Base-by-base conservation (phyloP, 2,113 vertebrate species). In the Alectura lathami region DNA sequence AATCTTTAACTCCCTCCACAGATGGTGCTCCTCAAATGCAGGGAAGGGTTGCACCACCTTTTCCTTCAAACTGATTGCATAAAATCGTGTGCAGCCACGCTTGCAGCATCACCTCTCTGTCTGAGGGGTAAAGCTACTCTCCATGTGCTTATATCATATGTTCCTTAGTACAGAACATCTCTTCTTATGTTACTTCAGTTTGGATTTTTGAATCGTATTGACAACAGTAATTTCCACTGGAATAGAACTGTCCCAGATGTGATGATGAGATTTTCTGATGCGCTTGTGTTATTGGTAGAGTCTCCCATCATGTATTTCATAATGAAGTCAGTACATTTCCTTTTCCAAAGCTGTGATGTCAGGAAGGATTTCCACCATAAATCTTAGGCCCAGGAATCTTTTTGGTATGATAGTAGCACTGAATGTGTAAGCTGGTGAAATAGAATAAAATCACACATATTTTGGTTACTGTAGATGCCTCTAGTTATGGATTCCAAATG, bases 21-120 rank as follows among this genome's bases (percentile, higher is more conserved):
- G 17, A 2, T 63, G 22, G 26, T 91, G 22, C 3, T 47, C 26
- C 50, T 47, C 18, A 53, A 15, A 40, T 48, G 12, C 13, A 48
- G 23, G 27, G 27, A 57, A 36, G 7, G 5, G 6, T 34, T 66
- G 27, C 8, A 15, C 5, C 18, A 13, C 10, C 43, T 60, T 69
- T 29, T 5, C 10, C 8, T 6, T 40, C 21, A 30, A n/a, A 22
- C 3, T 32, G 43, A 9, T 22, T 50, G 22, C 34, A 10, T 11
- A 30, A 5, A 14, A 0, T 0, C 13, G n/a, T 8, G 9, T 4
- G 12, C 15, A 16, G 1, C 1, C 16, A 53, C 15, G 22, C 24
- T 67, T 5, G 11, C 16, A 24, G 8, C 8, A 8, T 7, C n/a
- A 30, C 1, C 11, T 18, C 16, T 36, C 48, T n/a, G 1, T 34